Evolutionary conservation across 2,113 vertebrate species (phyloP).

Genomic region (Calyptommatus sinebrachiatus): DNA sequence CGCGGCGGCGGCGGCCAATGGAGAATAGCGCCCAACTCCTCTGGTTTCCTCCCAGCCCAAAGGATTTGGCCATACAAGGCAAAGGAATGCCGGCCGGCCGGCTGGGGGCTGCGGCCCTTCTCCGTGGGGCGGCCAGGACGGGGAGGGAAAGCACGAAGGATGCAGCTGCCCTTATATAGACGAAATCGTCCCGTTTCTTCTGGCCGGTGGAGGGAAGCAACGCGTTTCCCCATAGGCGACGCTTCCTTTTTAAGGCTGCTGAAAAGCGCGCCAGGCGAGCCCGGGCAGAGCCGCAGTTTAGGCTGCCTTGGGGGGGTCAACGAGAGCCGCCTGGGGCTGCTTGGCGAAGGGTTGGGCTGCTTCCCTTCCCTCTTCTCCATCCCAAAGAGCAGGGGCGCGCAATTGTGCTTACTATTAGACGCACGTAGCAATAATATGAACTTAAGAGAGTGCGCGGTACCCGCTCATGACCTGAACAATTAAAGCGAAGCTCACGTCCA

Average conservation of each 20-base stretch:
- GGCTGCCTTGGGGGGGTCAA: neutral
- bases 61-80: constrained; percentile 86
- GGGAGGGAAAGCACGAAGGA: constrained; percentile 2
- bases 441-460: too few species aligned
- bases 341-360: neutral
- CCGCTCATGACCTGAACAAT: too few species aligned
- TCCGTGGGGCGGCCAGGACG: constrained; percentile 45
- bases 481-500: too few species aligned
- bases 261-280: neutral
- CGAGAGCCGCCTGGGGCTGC: neutral
- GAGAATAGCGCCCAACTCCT: constrained; percentile 32
- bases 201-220: neutral
- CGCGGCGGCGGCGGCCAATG: constrained; percentile 67
- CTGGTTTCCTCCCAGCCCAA: constrained; percentile 68
- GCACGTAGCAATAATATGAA: too few species aligned
- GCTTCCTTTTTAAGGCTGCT: constrained; percentile 33
- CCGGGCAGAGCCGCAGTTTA: too few species aligned
- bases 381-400: neutral
- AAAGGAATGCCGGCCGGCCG: constrained; percentile 78
- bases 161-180: constrained; percentile 50
- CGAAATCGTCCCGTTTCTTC: neutral
- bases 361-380: neutral
- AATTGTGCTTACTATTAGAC: neutral
- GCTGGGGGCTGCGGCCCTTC: constrained; percentile 36
- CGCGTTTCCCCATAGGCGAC: neutral